phyloP scores from a whole-genome alignment of 2,888 invertebrate species.

The Omphaloscelis lunosa region DNA sequence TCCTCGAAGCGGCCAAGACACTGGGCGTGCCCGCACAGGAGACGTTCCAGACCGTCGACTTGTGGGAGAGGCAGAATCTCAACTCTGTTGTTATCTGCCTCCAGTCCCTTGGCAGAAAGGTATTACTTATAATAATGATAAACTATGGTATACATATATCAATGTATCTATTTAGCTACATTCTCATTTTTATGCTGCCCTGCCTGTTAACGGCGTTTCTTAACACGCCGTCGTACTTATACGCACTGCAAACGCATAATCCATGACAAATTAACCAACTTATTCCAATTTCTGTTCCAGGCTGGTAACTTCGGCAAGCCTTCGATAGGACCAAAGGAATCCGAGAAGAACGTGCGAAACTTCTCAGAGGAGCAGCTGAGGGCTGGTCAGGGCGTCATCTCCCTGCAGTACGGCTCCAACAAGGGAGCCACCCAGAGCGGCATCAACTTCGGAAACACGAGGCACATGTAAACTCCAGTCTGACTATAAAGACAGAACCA shows the following conservation, averaged over 20 bases:
- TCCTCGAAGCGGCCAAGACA: slow-evolving; percentile 95
- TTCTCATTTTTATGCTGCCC: background rate
- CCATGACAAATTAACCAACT: background rate
- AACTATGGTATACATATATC: background rate
- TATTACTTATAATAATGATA: slow-evolving; percentile 72
- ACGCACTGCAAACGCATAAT: background rate
- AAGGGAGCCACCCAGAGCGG: slow-evolving; percentile 99
- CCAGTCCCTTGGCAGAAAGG: slow-evolving; percentile 98
- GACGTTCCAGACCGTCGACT: slow-evolving; percentile 99
- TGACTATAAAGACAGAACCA: slow-evolving; percentile 10
- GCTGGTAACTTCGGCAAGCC: slow-evolving; percentile 96
- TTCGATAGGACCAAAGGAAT: slow-evolving; percentile 98
- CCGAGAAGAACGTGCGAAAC: slow-evolving; percentile 97
- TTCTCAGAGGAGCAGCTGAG: slow-evolving; percentile 98
- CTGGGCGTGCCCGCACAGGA: slow-evolving; percentile 98
- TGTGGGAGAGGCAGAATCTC: slow-evolving; percentile 99
- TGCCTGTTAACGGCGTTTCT: background rate
- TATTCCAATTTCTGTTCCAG: slow-evolving; percentile 82
- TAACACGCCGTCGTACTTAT: background rate
- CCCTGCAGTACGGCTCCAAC: slow-evolving; percentile 99
- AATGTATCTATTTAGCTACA: background rate
- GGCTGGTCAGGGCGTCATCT: slow-evolving; percentile 98
- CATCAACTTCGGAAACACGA: slow-evolving; percentile 98
- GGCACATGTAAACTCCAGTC: slow-evolving; percentile 96
- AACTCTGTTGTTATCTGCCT: slow-evolving; percentile 98